Evolutionary conservation across 2,797 vertebrate species (phyloP).

Genomic region (Pangasius macronema): DNA sequence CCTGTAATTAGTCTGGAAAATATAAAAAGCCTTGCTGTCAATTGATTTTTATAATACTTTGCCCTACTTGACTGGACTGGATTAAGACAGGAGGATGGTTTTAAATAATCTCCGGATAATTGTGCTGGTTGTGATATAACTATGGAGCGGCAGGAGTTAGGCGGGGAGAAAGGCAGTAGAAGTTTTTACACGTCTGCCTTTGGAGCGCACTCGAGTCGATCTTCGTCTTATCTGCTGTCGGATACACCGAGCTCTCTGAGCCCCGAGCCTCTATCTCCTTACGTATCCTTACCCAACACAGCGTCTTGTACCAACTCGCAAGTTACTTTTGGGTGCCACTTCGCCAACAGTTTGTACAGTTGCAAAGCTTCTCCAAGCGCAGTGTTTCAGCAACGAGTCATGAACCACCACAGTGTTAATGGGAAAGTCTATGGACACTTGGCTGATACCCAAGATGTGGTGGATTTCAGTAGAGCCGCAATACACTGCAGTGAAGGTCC

Average conservation of each 20-base stretch:
- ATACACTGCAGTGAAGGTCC: constrained; percentile 76
- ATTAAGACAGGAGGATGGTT: constrained; percentile 36
- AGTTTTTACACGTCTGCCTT: constrained; percentile 64
- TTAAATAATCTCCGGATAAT: constrained; percentile 35
- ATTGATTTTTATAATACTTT: constrained; percentile 44
- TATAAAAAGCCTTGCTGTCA: constrained; percentile 58
- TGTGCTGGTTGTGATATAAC: neutral
- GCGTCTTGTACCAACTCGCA: constrained; percentile 61
- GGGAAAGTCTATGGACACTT: constrained; percentile 77
- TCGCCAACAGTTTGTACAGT: constrained; percentile 82
- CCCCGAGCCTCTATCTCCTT: constrained; percentile 50
- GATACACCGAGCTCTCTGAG: constrained; percentile 56
- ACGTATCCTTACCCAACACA: constrained; percentile 55
- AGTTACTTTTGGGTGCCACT: constrained; percentile 80
- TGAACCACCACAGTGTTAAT: constrained; percentile 78
- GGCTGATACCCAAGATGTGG: constrained; percentile 82
- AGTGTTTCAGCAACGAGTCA: constrained; percentile 77
- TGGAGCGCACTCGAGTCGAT: constrained; percentile 62
- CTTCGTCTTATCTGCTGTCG: constrained; percentile 65
- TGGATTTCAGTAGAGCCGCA: constrained; percentile 74
- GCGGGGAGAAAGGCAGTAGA: constrained; percentile 65
- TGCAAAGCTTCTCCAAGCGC: constrained; percentile 81
- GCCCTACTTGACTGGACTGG: constrained; percentile 30
- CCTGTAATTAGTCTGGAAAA: constrained; percentile 59
- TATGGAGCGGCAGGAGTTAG: constrained; percentile 74